Evolutionary conservation across 1,140 invertebrate genomes (phyloP).

Genomic region (Danaus melanippus): DNA sequence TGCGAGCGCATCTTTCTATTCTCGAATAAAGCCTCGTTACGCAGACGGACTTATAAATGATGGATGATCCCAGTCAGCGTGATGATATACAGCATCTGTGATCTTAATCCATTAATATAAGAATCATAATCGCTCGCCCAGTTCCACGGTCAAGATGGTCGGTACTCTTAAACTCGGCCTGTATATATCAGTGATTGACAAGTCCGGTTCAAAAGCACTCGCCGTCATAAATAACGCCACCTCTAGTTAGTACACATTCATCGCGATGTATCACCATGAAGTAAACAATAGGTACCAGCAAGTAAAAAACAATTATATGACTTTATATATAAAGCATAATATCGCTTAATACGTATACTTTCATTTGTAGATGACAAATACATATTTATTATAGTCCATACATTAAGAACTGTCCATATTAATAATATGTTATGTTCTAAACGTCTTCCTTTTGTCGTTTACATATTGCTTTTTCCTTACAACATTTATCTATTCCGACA

Average conservation of each 20-base stretch:
- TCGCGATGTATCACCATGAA: slow-evolving; percentile 36
- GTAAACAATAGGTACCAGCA: too few relatives aligned
- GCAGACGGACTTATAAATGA: slow-evolving; percentile 49
- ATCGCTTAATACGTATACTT: too few relatives aligned
- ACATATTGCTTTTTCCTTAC: slow-evolving; percentile 9
- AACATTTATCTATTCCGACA: slow-evolving; percentile 19
- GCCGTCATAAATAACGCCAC: slow-evolving; percentile 65
- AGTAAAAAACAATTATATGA: too few relatives aligned
- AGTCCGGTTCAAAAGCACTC: slow-evolving; percentile 62
- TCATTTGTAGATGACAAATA: too few relatives aligned
- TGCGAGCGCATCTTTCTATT: slow-evolving; percentile 40
- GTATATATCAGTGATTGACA: slow-evolving; percentile 59
- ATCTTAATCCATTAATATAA: slow-evolving; percentile 14
- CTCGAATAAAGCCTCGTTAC: slow-evolving; percentile 65
- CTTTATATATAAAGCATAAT: too few relatives aligned
- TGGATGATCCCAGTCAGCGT: slow-evolving; percentile 55
- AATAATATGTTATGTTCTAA: too few relatives aligned
- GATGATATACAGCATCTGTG: slow-evolving; percentile 3
- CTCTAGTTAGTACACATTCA: slow-evolving; percentile 67
- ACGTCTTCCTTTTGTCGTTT: background rate
- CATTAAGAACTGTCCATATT: too few relatives aligned
- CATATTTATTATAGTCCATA: too few relatives aligned
- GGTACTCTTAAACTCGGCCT: slow-evolving; percentile 21
- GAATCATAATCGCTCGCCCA: slow-evolving; percentile 23
- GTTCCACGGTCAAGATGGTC: slow-evolving; percentile 23